A percentile compares a stretch with the other conserved stretches of the same genome.
These are phyloP conservation scores for Seriola quinqueradiata DNA, from an alignment of 2,113 vertebrate genomes.

Conservation along the genomic window DNA sequence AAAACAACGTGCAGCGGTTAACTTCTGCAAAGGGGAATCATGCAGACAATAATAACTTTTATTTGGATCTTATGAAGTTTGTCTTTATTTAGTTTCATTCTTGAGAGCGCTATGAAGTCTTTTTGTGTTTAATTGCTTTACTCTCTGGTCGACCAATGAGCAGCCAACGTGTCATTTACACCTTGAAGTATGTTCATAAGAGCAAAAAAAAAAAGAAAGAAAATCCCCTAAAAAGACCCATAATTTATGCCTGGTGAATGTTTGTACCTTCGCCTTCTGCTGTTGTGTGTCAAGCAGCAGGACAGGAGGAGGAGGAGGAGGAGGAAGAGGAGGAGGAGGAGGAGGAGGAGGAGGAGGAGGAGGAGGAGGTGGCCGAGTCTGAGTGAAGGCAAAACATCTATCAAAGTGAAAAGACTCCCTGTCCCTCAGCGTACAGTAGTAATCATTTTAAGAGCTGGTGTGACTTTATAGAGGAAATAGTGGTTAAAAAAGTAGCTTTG, in stretches of 20 bases:
- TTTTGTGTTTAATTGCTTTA: background rate
- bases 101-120: slow-evolving; percentile 9
- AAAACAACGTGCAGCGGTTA: background rate
- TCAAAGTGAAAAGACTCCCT: slow-evolving; percentile 65
- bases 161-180: slow-evolving; percentile 47
- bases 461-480: slow-evolving; percentile 69
- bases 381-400: slow-evolving; percentile 65
- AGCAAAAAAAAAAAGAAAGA: background rate
- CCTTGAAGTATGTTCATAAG: background rate
- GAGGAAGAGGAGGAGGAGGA: slow-evolving; percentile 7
- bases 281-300: background rate
- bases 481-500: slow-evolving; percentile 50
- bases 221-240: background rate
- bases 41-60: background rate
- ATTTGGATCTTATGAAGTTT: background rate
- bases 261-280: slow-evolving; percentile 8
- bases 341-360: background rate
- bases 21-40: background rate
- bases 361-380: slow-evolving; percentile 29
- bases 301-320: background rate
- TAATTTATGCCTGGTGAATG: slow-evolving; percentile 9
- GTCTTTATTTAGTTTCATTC: background rate
- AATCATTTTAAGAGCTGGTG: slow-evolving; percentile 64
- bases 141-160: background rate
- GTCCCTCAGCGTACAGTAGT: slow-evolving; percentile 19